Base-by-base conservation (phyloP, 2,113 vertebrate species). In the Lota lota region DNA sequence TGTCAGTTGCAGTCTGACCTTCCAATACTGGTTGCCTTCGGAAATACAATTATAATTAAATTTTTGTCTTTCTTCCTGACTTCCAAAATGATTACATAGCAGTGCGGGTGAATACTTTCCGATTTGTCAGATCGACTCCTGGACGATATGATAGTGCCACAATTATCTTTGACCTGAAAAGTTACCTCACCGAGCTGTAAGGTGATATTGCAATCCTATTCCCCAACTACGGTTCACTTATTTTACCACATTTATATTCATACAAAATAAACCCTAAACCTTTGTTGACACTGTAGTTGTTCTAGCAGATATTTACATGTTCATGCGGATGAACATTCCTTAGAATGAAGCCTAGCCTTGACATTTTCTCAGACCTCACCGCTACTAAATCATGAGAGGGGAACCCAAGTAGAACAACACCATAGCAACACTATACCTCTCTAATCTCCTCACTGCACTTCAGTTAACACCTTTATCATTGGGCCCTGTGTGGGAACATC, bases 21-120 rank as follows among this genome's bases (percentile, higher is more conserved):
- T 83, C 66, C 6, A 68, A 75, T 74, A 77, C 21, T 21, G 50
- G 64, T 77, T 64, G 72, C 63, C 66, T 69, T 66, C 20, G 28
- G 67, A 83, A 78, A 83, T 72, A 66, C 51, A 78, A 60, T 74
- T 72, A 71, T 78, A 81, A 83, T 87, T 73, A 75, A 86, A 84
- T 81, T 69, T 72, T 61, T 74, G 69, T 84, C 69, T 73, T 73
- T 51, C 63, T 53, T 61, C 19, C 63, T 74, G 65, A 74, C 73
- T 67, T 59, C 72, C 40, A 33, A 57, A 71, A 63, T 71, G 64
- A 83, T 78, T 76, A 68, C 71, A 82, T 66, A 80, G 63, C 47
- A 72, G 57, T 60, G 18, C 36, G 33, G 66, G 61, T 64, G 50
- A 66, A 51, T 56, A 61, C n/a, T 68, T 79, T 73, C 59, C 14